Conservation (phyloP, 23 tunicate species). For the Corella eumyota region DNA sequence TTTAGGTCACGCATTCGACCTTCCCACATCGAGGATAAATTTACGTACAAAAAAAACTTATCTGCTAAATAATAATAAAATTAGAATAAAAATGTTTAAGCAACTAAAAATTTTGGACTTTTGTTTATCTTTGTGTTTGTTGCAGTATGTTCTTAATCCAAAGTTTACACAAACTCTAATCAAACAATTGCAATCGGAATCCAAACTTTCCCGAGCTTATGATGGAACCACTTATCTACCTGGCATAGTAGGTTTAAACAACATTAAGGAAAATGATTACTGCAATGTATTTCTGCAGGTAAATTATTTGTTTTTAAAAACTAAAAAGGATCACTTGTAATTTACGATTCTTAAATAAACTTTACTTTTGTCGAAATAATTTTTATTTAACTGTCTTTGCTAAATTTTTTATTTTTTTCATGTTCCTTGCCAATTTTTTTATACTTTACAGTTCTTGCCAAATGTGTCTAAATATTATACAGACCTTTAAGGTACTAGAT, state of each 20-base stretch:
- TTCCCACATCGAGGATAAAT: no score
- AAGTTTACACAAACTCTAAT: constrained; percentile 65
- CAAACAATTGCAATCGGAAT: constrained; percentile 24
- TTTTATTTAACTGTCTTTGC: no score
- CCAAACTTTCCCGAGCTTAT: constrained; percentile 56
- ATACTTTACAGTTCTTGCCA: no score
- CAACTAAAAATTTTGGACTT: no score
- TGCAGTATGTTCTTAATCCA: constrained; percentile 81
- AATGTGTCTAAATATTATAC: no score
- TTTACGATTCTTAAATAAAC: neutral
- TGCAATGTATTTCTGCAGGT: constrained; percentile 91
- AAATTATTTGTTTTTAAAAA: neutral
- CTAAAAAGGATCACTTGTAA: neutral
- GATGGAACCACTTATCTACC: constrained; percentile 91
- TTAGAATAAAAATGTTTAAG: no score
- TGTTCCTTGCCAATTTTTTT: no score
- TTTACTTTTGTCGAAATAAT: neutral
- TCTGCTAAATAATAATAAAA: no score
- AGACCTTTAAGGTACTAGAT: no score
- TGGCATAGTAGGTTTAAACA: constrained; percentile 91
- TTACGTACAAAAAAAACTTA: no score
- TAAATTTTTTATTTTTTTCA: neutral
- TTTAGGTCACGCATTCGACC: no score
- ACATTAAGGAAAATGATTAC: constrained; percentile 95
- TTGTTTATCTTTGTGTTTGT: no score